Evolutionary conservation across 2,113 vertebrate species (phyloP), one percentile per base, ranked within the genome.

Genomic region (Pungitius pungitius): DNA sequence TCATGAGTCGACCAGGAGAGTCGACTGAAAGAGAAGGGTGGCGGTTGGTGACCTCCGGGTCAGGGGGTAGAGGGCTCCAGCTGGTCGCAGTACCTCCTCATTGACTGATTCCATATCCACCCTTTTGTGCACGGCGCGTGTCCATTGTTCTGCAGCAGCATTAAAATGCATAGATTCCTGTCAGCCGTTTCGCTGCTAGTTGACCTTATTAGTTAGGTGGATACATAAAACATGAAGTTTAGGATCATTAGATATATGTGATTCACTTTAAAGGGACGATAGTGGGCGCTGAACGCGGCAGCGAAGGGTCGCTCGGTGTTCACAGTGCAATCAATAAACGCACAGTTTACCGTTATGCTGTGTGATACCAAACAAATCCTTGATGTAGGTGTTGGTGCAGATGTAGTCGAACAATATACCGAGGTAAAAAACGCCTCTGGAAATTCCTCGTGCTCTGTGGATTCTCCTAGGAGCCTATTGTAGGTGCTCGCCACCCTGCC

Each of bases 21-120:
- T 80, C 76, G 85, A 75, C 84, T 86, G 61, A 89, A 85, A 84
- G 84, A 75, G 68, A 37, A 68, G 80, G 62, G 77, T 74, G 91
- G 88, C 89, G 42, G 90, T 92, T 93, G 89, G 83, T 91, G 90
- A 93, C 91, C 89, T 80, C 37, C 6, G 70, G 92, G 92, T 92
- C 93, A 93, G 83, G 88, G 87, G 89, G 83, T 89, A 85, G 78
- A 88, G 83, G 87, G 85, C 81, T 92, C 87, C 93, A 94, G 92
- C 93, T 94, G 93, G 90, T 91, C 90, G 85, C 87, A 83, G 86
- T 84, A 87, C 87, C 86, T 87, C 82, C 74, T 80, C 87, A 85
- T 80, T 89, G 91, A 93, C 91, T 89, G 84, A 89, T 88, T 87
- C 78, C 80, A 81, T 86, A 90, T 86, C 85, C 78, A 79, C 33